phyloP scores from a whole-genome alignment of 2,797 vertebrate genomes.

The Paratrypauchen microcephalus region DNA sequence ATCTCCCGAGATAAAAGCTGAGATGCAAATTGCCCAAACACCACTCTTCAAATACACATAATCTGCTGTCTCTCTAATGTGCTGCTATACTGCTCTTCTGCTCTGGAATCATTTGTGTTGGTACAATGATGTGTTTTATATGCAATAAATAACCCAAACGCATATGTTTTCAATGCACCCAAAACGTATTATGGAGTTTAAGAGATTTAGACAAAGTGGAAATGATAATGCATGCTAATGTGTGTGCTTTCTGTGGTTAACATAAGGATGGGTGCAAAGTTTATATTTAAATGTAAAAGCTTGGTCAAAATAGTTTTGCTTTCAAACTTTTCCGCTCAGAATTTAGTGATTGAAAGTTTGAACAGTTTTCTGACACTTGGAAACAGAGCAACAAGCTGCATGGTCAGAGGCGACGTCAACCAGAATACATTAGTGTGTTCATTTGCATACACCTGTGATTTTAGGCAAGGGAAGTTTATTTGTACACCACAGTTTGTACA shows the following conservation, averaged over 20 bases:
- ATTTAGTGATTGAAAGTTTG: neutral
- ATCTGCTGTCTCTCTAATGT: neutral
- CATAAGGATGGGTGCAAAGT: neutral
- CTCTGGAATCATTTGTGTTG: constrained; percentile 30
- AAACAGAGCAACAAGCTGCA: constrained; percentile 1
- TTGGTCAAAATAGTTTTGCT: neutral
- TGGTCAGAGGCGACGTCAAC: constrained; percentile 1
- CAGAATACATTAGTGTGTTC: neutral
- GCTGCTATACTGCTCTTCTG: constrained; percentile 12
- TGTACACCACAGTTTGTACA: no score
- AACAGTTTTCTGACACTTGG: neutral
- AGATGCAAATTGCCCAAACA: constrained; percentile 4
- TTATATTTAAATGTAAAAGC: constrained; percentile 5
- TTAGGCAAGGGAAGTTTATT: neutral
- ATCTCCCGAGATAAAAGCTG: neutral
- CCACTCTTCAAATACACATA: no score
- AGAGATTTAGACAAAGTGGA: constrained; percentile 1
- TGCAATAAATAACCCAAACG: neutral
- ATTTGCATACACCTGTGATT: neutral
- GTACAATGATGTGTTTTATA: no score
- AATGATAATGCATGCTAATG: constrained; percentile 9
- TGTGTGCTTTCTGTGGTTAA: neutral
- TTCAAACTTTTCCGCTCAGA: neutral
- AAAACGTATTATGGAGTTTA: neutral
- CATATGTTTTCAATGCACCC: neutral